Evolutionary conservation across 2,888 invertebrate genomes (phyloP), one percentile per base, ranked within the genome.

Genomic region (Phaedon cochleariae): DNA sequence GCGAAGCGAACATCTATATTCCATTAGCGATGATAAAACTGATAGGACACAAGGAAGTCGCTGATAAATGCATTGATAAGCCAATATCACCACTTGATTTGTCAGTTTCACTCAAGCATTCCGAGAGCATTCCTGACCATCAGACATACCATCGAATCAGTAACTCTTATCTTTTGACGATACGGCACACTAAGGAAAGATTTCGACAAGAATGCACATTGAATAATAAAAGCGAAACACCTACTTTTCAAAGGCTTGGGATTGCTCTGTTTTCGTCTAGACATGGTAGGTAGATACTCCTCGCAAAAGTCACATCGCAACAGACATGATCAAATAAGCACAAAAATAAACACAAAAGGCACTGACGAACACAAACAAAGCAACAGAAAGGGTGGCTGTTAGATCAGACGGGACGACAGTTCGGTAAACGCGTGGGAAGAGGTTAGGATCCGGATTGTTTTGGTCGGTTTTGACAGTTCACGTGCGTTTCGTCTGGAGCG

Each of bases 241-340:
- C 90, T 86, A 96, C 96, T 92, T 95, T 96, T 96, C 81, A 95
- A 89, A 84, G 96, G 95, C 86, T 96, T 96, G 79, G 96, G 96
- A 87, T 96, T 95, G 87, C 94, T 94, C 89, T 96, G 96, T 89
- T 96, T 96, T 87, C 96, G 90, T 85, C 96, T 92, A 84, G 96
- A 96, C 95, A 96, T 96, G 84, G 75, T 74, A 71, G 70, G 74
- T 74, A 71, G 69, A 73, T 69, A 62, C 63, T 64, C 68, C 73
- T 70, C 71, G 53, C 62, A 74, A 77, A 68, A 75, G 76, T 77
- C 77, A 77, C 77, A 78, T 76, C 73, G 74, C 66, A 66, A 66
- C 55, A 66, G 60, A 67, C 70, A 69, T 60, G 67, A 71, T 67
- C 53, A 69, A 72, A 26, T 55, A 62, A 70, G 67, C 71, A 74